Evolutionary conservation across 2,113 vertebrate species (phyloP), one percentile per base, ranked within the genome.

Genomic region (Malaclemys terrapin): DNA sequence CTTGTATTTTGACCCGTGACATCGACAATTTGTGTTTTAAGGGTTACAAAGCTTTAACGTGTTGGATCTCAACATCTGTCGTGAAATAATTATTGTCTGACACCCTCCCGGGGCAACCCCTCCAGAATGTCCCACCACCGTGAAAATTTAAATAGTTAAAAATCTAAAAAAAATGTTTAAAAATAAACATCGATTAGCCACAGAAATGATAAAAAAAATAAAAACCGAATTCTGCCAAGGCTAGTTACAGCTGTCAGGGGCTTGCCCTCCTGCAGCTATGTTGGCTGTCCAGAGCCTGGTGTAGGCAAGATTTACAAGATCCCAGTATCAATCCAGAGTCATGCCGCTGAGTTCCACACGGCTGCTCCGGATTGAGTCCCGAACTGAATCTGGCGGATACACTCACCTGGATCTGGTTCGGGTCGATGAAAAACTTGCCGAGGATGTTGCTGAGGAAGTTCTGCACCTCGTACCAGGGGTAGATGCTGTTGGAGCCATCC

Each of bases 401-500:
- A 65, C 96, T 97, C 87, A 99, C 99, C 99, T 99, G 99, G 98
- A 99, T 99, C 97, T 99, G 99, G 29, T 99, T 99, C 0, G 99
- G 98, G 47, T 99, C 99, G 29, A 99, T 99, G 98, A 99, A 99
- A 90, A 99, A 99, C 90, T 99, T 99, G 97, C 99, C 98, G 94
- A 99, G 99, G 93, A 99, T 97, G 98, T 99, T 99, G 94, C 99
- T 99, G 17, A 99, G 99, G 96, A 99, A 99, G 31, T 99, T 99
- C 98, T 99, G 99, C 85, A 99, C 99, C 95, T 99, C 99, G 5
- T 96, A 98, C 99, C 99, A 99, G 38, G 99, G 99, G 95, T 99
- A 99, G 97, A 99, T 99, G 93, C 99, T 99, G 97, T 99, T 99
- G 94, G 99, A 99, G 20, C 99, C 99, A 1, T 99, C 99, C 96